phyloP scores from a whole-genome alignment of 2,113 vertebrate genomes.

The Pithys albifrons region DNA sequence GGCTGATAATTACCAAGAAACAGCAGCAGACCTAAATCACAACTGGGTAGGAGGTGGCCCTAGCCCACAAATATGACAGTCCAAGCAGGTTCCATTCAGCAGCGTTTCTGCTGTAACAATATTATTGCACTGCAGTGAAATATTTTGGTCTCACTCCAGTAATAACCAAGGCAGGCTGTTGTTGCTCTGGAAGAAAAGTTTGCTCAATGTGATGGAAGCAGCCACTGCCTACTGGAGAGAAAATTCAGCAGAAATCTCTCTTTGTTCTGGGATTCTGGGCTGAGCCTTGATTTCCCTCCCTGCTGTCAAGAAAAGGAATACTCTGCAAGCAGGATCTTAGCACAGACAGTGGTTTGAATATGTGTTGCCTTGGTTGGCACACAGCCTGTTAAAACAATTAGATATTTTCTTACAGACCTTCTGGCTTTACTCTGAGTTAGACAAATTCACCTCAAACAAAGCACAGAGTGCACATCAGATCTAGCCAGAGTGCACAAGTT shows the following conservation, averaged over 20 bases:
- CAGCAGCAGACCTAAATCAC: neutral
- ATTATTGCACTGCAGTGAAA: conserved; percentile 22
- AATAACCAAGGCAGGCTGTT: neutral
- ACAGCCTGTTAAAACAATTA: conserved; percentile 8
- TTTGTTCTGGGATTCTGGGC: neutral
- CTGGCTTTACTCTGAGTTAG: neutral
- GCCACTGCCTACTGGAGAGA: neutral
- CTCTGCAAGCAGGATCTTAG: neutral
- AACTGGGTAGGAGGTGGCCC: neutral
- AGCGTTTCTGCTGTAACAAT: conserved; percentile 16
- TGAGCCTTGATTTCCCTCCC: neutral
- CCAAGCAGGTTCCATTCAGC: neutral
- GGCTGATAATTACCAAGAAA: neutral
- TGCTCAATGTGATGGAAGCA: neutral
- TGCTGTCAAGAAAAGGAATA: neutral
- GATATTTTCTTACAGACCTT: neutral
- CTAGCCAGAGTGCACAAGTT: neutral
- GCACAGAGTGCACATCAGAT: neutral
- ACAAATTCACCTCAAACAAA: neutral
- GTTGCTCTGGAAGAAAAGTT: neutral
- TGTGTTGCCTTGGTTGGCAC: neutral
- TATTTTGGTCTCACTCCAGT: conserved; percentile 12
- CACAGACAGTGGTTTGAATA: conserved; percentile 11
- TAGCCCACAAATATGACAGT: neutral
- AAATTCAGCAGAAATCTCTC: neutral